Percentiles rank a stretch among this genome's conserved stretches.
These are phyloP conservation scores for Magallana angulata DNA, from an alignment of 1,140 invertebrate genomes.

Conservation along the genomic window DNA sequence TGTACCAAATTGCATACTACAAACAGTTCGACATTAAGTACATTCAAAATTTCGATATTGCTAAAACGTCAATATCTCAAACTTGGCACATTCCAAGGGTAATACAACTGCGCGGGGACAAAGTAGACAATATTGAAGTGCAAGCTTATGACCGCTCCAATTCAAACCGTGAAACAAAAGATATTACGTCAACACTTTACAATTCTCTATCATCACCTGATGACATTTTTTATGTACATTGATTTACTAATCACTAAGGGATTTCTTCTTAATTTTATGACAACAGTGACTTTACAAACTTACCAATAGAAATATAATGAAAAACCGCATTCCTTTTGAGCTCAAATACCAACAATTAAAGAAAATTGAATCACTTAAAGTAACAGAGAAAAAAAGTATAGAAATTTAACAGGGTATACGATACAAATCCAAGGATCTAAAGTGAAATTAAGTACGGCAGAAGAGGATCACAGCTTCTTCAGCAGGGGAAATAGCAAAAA, in stretches of 20 bases:
- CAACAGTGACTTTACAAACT: slow-evolving; percentile 42
- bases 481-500: slow-evolving; percentile 19
- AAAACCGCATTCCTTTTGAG: not conserved
- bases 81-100: slow-evolving; percentile 56
- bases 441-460: slow-evolving; percentile 42
- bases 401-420: slow-evolving; percentile 49
- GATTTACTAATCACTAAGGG: not conserved
- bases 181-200: slow-evolving; percentile 52
- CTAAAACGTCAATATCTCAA: slow-evolving; percentile 53
- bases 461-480: slow-evolving; percentile 38
- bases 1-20: slow-evolving; percentile 46
- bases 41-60: slow-evolving; percentile 51
- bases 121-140: slow-evolving; percentile 41
- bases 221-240: not conserved
- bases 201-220: slow-evolving; percentile 34
- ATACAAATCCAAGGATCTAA: slow-evolving; percentile 28
- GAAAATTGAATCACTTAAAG: slow-evolving; percentile 36
- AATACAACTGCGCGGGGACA: slow-evolving; percentile 38
- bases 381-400: not conserved
- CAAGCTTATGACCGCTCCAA: slow-evolving; percentile 36
- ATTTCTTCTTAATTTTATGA: slow-evolving; percentile 31
- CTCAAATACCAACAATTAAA: slow-evolving; percentile 11
- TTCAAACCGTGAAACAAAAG: not conserved
- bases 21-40: slow-evolving; percentile 25
- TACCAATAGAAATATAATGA: slow-evolving; percentile 46